Percentiles rank a stretch among this genome's conserved stretches.
phyloP scores from a whole-genome alignment of 1,140 invertebrate species.

The Choristoneura fumiferana region DNA sequence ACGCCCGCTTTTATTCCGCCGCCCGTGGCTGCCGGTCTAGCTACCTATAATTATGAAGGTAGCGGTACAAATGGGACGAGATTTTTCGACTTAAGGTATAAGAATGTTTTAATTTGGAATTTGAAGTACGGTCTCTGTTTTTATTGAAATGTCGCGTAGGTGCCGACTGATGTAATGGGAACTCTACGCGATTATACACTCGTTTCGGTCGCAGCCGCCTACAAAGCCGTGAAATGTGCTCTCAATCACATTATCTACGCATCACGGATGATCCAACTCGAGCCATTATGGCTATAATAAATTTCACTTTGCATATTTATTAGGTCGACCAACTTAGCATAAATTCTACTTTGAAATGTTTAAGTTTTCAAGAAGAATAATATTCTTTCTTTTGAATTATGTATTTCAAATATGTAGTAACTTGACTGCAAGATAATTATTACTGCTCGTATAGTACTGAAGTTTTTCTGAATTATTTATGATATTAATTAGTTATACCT shows the following conservation, averaged over 20 bases:
- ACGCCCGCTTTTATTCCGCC: conserved; percentile 65
- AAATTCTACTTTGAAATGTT: not conserved
- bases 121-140: conserved; percentile 16
- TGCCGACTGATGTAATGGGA: not conserved
- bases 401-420: too few species aligned
- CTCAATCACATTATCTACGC: conserved; percentile 15
- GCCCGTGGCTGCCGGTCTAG: conserved; percentile 46
- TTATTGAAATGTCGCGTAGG: conserved; percentile 8
- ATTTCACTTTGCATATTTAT: conserved; percentile 15
- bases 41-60: conserved; percentile 21
- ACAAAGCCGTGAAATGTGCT: conserved; percentile 17
- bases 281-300: not conserved
- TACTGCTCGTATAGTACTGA: too few species aligned
- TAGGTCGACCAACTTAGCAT: not conserved
- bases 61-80: conserved; percentile 33
- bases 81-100: conserved; percentile 37
- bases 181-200: not conserved
- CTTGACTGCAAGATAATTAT: too few species aligned
- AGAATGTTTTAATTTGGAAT: conserved; percentile 39
- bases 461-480: too few species aligned
- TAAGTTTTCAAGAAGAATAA: too few species aligned
- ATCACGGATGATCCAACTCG: conserved; percentile 1
- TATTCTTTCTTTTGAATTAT: too few species aligned
- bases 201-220: not conserved
- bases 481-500: too few species aligned